Base-by-base conservation (phyloP, 2,113 vertebrate species). In the Forbesichthys agassizii region DNA sequence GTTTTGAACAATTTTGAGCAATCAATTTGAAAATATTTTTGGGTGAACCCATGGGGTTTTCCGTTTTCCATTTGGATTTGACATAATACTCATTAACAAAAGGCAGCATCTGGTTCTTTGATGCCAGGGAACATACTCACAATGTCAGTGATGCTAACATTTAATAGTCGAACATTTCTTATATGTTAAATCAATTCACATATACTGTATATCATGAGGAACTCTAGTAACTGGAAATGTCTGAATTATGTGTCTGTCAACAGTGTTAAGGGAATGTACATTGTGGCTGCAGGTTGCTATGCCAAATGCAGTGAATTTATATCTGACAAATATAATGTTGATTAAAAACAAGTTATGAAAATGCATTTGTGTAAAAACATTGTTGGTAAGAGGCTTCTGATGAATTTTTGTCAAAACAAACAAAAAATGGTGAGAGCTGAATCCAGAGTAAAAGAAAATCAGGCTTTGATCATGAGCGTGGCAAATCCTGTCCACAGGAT, bases 401-500 rank as follows among this genome's bases (percentile, higher is more conserved):
- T 78, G 67, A 65, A 75, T 54, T 13, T 14, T 13, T 14, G 52
- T 14, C 79, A 84, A 93, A 92, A 92, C 90, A 93, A 92, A 93
- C 90, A 93, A 91, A 27, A 91, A 90, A 90, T 83, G 88, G 83
- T 84, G 86, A 88, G 82, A 87, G 86, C 88, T 89, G 91, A 91
- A 91, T 89, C 87, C 75, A 33, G 86, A 89, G 88, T 89, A 90
- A 91, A 91, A 91, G 90, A 91, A 92, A 92, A 92, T 92, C 90
- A 92, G 91, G 91, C 92, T 92, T 93, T 93, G 91, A 93, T 93
- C 92, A 93, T 73, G 85, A 93, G 89, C 92, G 92, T 93, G 89
- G 92, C 90, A 89, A 93, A 93, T 93, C 92, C 92, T 92, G 90
- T 93, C 91, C 91, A 91, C 92, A 91, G 92, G 92, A 93, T 93